These are phyloP conservation scores for Serrognathus titanus DNA, from an alignment of 2,888 invertebrate genomes.

Conservation along the genomic window DNA sequence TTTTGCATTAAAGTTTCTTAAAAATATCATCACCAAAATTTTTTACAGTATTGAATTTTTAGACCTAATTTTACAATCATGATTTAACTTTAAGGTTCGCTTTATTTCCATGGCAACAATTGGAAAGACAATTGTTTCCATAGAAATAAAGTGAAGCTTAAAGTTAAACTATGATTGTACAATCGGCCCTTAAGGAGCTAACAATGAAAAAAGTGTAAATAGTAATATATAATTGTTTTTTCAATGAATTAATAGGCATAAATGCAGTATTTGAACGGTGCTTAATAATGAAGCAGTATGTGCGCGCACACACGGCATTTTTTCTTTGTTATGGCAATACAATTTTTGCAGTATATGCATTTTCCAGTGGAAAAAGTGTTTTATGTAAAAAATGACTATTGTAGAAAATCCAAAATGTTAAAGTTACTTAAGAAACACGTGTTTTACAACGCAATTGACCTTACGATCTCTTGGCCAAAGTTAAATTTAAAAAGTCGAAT, in stretches of 20 bases:
- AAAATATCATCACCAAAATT: constrained; percentile 2
- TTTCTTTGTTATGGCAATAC: constrained; percentile 2
- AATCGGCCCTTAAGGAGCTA: neutral
- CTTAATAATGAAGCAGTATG: constrained; percentile 1
- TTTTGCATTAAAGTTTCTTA: neutral
- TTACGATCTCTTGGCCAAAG: too few relatives aligned
- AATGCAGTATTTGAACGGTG: neutral
- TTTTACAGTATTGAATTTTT: constrained; percentile 2
- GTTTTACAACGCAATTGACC: too few relatives aligned
- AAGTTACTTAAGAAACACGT: too few relatives aligned
- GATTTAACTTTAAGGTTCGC: too few relatives aligned
- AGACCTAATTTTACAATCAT: too few relatives aligned
- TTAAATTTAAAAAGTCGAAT: too few relatives aligned
- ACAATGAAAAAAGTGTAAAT: neutral
- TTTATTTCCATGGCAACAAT: too few relatives aligned
- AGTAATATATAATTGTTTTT: neutral
- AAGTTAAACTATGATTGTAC: too few relatives aligned
- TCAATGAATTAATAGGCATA: neutral
- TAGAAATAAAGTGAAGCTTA: too few relatives aligned
- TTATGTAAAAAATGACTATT: neutral
- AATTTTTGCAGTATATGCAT: constrained; percentile 1
- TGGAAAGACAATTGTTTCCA: too few relatives aligned
- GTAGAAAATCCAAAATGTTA: too few relatives aligned
- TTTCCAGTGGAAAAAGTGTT: neutral
- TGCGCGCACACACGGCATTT: constrained; percentile 1